phyloP scores from a whole-genome alignment of 2,888 invertebrate genomes.

The Chironomus tentans region DNA sequence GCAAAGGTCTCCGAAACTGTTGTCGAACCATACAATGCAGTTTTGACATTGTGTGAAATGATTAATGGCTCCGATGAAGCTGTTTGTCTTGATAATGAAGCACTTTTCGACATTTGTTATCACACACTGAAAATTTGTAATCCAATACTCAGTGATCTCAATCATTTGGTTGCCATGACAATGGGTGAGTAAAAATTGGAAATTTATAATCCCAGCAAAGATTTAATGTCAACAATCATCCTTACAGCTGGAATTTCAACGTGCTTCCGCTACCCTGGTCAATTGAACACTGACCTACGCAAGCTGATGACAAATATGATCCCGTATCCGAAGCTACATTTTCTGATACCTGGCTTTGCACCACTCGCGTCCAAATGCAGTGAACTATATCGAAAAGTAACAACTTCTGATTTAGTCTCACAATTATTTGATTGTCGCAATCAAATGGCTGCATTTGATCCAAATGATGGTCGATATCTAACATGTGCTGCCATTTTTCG shows the following conservation, averaged over 20 bases:
- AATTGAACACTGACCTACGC: conserved; percentile 75
- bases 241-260: conserved; percentile 70
- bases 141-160: conserved; percentile 35
- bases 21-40: conserved; percentile 38
- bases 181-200: no score
- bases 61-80: conserved; percentile 35
- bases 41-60: conserved; percentile 35
- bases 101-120: conserved; percentile 37
- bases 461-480: conserved; percentile 64
- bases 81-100: conserved; percentile 39
- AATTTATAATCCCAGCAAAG: no score
- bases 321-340: conserved; percentile 78
- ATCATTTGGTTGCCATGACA: conserved; percentile 37
- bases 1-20: conserved; percentile 36
- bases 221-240: no score
- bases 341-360: conserved; percentile 74
- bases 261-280: conserved; percentile 80
- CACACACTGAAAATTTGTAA: conserved; percentile 34
- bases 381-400: conserved; percentile 54
- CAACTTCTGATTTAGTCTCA: conserved; percentile 61
- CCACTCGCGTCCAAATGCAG: conserved; percentile 61
- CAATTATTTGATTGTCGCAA: conserved; percentile 70
- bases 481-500: conserved; percentile 71
- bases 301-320: conserved; percentile 88
- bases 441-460: conserved; percentile 74